Evolutionary conservation across 2,888 invertebrate species (phyloP), one percentile per base, ranked within the genome.

Genomic region (Zygogramma bicolorata): DNA sequence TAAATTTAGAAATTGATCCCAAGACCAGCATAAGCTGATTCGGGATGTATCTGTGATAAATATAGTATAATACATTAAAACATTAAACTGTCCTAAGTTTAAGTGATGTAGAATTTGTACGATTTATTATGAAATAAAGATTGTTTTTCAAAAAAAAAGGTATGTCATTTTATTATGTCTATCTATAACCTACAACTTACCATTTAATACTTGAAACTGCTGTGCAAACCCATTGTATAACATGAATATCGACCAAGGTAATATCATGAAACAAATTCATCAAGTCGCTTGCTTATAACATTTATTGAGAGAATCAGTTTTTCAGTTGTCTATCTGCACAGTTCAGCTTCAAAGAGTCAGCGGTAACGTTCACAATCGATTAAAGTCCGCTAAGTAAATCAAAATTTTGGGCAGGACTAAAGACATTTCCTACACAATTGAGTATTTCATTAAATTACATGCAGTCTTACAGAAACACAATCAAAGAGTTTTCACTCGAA

Each of bases 391-490:
- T 75, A 73, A 75, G 75, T 73, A 76, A 77, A 75, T 75, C 74
- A 59, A 72, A 68, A 73, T 75, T 62, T 68, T 76, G 62, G 71
- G 72, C 76, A 78, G 73, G 74, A 73, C 79, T 77, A 66, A 73
- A 80, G 79, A 79, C n/a, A n/a, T 77, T 76, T 60, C 75, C 75
- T 73, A 75, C 73, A 75, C 75, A 81, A 80, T 81, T 82, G 82
- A 82, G 82, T 82, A 82, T 82, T 82, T 78, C 76, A 77, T 53
- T 75, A 77, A 73, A 75, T 80, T 80, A 80, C 80, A 79, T 78
- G 80, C 82, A 82, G 82, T 82, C 82, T 82, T 81, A 78, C 77
- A 77, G 78, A 77, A 77, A 74, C 68, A 74, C 77, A 78, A 73
- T 73, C 69, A 73, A 61, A 61, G 65, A 42, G 66, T 72, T 66